Percentiles rank a stretch among this genome's conserved stretches.
Evolutionary conservation across 2,888 invertebrate genomes (phyloP).

Genomic region (Ferdinandea cuprea): DNA sequence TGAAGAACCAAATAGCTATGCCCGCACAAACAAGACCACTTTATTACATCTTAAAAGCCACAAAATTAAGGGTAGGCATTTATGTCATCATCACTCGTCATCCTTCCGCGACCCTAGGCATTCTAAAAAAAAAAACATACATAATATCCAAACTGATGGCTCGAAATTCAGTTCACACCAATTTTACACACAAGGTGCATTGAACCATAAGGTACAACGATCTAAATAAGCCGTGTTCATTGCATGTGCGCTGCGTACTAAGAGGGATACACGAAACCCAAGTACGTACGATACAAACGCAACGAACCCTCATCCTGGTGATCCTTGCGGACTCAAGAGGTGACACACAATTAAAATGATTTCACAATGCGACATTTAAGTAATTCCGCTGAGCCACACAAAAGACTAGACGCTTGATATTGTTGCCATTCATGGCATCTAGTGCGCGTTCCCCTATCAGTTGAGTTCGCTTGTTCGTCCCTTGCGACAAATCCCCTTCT

Average conservation of each 20-base stretch:
- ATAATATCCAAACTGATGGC: slow-evolving; percentile 30
- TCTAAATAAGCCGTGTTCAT: slow-evolving; percentile 66
- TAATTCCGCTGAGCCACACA: slow-evolving; percentile 65
- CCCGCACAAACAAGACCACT: slow-evolving; percentile 32
- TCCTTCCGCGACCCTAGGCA: slow-evolving; percentile 8
- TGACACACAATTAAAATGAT: slow-evolving; percentile 73
- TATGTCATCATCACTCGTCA: slow-evolving; percentile 66
- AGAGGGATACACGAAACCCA: slow-evolving; percentile 25
- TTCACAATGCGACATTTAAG: slow-evolving; percentile 73
- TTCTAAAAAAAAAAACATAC: not conserved
- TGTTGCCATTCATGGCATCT: slow-evolving; percentile 70
- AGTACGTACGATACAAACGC: too few relatives aligned
- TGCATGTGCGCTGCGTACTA: slow-evolving; percentile 31
- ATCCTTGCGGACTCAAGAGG: slow-evolving; percentile 65
- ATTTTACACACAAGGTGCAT: slow-evolving; percentile 57
- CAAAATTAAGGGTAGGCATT: slow-evolving; percentile 69
- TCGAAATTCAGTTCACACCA: slow-evolving; percentile 72
- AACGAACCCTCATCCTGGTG: slow-evolving; percentile 60
- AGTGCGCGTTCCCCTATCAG: slow-evolving; percentile 44
- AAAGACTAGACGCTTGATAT: slow-evolving; percentile 62
- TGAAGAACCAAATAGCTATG: too few relatives aligned
- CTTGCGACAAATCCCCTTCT: slow-evolving; percentile 67
- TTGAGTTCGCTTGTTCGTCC: slow-evolving; percentile 37
- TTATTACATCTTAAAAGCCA: slow-evolving; percentile 67
- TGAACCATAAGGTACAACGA: slow-evolving; percentile 59